These are phyloP conservation scores for Belgica antarctica DNA, from an alignment of 2,888 invertebrate genomes.

Conservation along the genomic window DNA sequence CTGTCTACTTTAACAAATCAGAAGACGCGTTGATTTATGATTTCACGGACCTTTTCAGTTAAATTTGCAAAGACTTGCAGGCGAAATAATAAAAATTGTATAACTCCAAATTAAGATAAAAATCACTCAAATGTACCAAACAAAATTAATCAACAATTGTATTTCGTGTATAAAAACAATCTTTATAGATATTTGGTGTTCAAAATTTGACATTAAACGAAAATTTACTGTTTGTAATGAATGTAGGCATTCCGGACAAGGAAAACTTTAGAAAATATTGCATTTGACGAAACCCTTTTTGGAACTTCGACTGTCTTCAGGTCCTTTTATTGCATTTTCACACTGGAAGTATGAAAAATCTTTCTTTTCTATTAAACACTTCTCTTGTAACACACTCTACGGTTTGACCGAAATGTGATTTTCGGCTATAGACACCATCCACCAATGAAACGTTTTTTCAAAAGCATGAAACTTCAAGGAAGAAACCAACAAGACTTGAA, in stretches of 20 bases:
- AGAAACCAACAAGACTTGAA: constrained; percentile 39
- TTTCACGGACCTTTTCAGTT: background rate
- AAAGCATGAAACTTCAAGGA: background rate
- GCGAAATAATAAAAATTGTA: background rate
- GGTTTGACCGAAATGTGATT: no score
- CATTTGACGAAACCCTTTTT: constrained; percentile 29
- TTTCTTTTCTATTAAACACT: background rate
- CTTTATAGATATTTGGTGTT: constrained; percentile 42
- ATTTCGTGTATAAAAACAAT: constrained; percentile 40
- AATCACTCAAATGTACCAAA: constrained; percentile 27
- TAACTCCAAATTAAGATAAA: constrained; percentile 29
- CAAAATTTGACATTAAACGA: constrained; percentile 27
- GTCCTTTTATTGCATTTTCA: background rate
- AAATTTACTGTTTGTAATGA: constrained; percentile 14
- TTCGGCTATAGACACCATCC: no score
- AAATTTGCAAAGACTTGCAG: background rate
- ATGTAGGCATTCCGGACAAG: constrained; percentile 36
- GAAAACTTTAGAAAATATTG: constrained; percentile 5
- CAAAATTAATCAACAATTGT: constrained; percentile 32
- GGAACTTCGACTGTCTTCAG: background rate
- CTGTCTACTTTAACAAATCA: background rate
- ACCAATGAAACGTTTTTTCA: no score
- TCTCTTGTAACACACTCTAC: background rate
- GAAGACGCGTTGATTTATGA: background rate
- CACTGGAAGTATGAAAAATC: background rate